Base-by-base conservation (phyloP, 2,113 vertebrate genomes). In the Phrynosoma platyrhinos region DNA sequence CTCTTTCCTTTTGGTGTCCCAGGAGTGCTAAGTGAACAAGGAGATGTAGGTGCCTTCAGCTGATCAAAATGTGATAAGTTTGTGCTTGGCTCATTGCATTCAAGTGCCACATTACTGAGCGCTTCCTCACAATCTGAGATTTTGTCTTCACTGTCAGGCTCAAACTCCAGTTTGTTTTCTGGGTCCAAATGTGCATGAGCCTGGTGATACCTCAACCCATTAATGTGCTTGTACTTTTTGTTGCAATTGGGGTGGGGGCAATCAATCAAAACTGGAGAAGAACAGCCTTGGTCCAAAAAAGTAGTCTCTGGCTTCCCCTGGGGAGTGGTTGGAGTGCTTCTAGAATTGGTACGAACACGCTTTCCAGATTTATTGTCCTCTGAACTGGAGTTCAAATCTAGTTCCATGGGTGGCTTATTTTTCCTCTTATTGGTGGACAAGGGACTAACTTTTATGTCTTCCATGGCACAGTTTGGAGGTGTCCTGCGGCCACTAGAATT, bases 151-250 rank as follows among this genome's bases (percentile, higher is more conserved):
- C 97, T 97, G 88, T 99, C 98, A 23, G 97, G 97, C 92, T 99
- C 99, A 74, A 98, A 98, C 80, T 99, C 98, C 82, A 98, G 97
- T 87, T 99, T 99, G 92, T 97, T 98, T 89, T 99, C 98, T 0
- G 95, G 97, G 87, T 99, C 98, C 91, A 99, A 96, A 95, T 99
- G 99, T 89, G 99, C 99, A 1, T 99, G 99, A 14, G 98, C 99
- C 96, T 99, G 99, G 95, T 99, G 99, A 95, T 99, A 99, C 75
- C 99, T 96, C 82, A 99, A 96, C 82, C 99, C 99, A 1, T 99
- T 99, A 94, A 99, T 99, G 97, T 99, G 99, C 97, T 99, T 99
- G 96, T 99, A 99, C 91, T 99, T 99, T 95, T 99, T 99, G 97
- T 99, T 99, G 97, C 99, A 99, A 95, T 99, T 99, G 62, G 99